phyloP scores from a whole-genome alignment of 2,113 vertebrate genomes.

The Laticauda laticaudata region DNA sequence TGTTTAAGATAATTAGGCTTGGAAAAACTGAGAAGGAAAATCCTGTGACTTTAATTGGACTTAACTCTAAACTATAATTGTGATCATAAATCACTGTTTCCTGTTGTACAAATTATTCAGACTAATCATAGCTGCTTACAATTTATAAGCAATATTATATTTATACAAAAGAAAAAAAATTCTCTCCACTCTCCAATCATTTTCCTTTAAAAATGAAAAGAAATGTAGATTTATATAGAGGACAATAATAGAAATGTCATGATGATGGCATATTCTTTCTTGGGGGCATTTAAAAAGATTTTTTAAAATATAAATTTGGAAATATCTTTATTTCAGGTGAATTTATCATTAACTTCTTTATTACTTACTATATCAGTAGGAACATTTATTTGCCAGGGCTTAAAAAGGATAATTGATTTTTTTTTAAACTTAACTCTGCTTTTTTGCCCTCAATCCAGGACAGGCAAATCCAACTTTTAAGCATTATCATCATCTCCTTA shows the following conservation, averaged over 20 bases:
- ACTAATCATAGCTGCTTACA: not conserved
- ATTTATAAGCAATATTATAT: not conserved
- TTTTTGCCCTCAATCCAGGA: not conserved
- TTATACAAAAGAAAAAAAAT: not conserved
- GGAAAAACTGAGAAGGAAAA: not conserved
- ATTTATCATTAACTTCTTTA: not conserved
- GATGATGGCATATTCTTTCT: not conserved
- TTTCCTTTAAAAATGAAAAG: not conserved
- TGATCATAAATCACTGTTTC: not conserved
- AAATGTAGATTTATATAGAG: not conserved
- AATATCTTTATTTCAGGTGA: not conserved
- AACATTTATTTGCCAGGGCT: not conserved
- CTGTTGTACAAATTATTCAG: not conserved
- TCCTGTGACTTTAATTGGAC: not conserved
- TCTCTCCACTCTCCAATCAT: not conserved
- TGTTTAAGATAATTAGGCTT: not conserved
- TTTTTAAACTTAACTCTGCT: not conserved
- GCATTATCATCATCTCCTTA: not conserved
- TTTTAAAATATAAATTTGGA: not conserved
- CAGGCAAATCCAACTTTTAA: not conserved
- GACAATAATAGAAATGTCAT: not conserved
- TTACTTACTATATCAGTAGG: not conserved
- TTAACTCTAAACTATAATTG: not conserved
- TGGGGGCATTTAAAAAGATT: too few relatives aligned
- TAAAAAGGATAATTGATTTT: not conserved